Conservation (phyloP, 2,888 invertebrate species). For the Nymphalis c-album region DNA sequence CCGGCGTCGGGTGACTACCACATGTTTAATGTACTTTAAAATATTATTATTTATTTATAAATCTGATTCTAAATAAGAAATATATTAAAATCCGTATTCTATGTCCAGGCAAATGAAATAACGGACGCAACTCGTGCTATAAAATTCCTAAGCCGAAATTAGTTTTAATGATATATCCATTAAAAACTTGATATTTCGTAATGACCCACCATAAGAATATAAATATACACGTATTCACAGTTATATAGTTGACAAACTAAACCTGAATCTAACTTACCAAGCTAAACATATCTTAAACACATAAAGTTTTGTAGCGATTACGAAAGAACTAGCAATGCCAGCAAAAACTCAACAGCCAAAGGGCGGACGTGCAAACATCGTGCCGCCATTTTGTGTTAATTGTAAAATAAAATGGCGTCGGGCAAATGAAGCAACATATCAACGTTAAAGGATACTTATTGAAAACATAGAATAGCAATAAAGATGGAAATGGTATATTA, state of each 20-base stretch:
- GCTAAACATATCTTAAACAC: conserved; percentile 19
- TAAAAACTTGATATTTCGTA: conserved; percentile 4
- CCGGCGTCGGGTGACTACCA: no score
- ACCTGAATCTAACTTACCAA: conserved; percentile 2
- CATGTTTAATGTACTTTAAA: no score
- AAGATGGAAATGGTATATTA: background rate
- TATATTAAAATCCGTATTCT: no score
- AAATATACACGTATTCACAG: background rate
- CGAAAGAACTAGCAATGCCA: conserved; percentile 12
- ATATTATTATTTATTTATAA: no score
- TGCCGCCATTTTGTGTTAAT: conserved; percentile 34
- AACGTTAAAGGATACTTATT: conserved; percentile 34
- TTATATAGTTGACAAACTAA: conserved; percentile 7
- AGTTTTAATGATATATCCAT: background rate
- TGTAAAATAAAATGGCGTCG: conserved; percentile 31
- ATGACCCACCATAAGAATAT: background rate
- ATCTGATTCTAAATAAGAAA: no score
- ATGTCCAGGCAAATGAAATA: no score
- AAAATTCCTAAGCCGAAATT: background rate
- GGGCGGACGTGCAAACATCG: conserved; percentile 27
- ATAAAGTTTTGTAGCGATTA: conserved; percentile 26
- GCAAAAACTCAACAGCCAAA: conserved; percentile 23
- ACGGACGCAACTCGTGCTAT: background rate
- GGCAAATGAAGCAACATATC: conserved; percentile 40
- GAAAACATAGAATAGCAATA: conserved; percentile 15